Percentiles rank a stretch among this genome's conserved stretches.
These are phyloP conservation scores for Illadopsis cleaveri DNA, from an alignment of 2,113 vertebrate species.

Conservation along the genomic window DNA sequence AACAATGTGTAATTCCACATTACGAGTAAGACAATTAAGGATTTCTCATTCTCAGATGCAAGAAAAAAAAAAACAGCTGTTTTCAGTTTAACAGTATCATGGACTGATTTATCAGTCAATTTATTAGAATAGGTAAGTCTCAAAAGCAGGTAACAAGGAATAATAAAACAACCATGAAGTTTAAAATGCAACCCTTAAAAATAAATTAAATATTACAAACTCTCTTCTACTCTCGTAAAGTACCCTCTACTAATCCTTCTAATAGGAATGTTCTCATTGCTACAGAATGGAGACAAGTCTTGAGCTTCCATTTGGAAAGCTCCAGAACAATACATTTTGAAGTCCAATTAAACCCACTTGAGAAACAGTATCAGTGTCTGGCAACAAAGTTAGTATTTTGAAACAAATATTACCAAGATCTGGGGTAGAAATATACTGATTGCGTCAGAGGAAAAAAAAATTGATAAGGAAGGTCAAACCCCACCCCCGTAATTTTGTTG, in stretches of 20 bases:
- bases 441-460: rapidly evolving
- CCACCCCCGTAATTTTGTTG: background rate
- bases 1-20: background rate
- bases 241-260: background rate
- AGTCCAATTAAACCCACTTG: background rate
- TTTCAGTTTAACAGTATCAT: background rate
- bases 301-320: background rate
- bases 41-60: background rate
- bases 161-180: background rate
- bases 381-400: background rate
- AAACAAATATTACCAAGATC: background rate
- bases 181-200: background rate
- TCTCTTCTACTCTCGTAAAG: background rate
- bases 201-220: background rate
- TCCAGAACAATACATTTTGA: background rate
- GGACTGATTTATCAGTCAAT: background rate
- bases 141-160: background rate
- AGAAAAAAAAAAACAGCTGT: background rate
- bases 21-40: background rate
- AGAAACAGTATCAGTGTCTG: background rate
- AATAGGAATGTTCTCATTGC: background rate
- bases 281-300: background rate
- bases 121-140: background rate
- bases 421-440: background rate
- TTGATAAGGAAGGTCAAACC: background rate